A percentile compares a stretch with the other conserved stretches of the same genome.
Conservation (phyloP, 2,113 vertebrate genomes). For the Heloderma charlesbogerti region DNA sequence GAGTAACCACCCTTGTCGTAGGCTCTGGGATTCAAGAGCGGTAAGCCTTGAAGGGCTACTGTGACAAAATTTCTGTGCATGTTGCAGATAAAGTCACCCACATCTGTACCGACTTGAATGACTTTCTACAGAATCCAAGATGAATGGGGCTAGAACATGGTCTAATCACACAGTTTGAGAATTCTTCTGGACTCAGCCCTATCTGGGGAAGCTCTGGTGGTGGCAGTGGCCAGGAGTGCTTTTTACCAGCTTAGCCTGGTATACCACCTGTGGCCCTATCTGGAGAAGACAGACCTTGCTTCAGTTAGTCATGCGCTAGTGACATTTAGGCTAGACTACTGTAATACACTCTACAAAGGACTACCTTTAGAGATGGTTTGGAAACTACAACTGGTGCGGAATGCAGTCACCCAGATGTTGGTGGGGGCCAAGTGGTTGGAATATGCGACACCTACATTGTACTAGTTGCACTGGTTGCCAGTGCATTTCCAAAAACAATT, state of each 20-base stretch:
- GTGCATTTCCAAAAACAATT: not conserved
- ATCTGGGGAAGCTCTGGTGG: too few relatives aligned
- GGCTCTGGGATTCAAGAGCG: too few relatives aligned
- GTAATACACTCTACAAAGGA: not conserved
- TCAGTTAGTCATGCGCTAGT: too few relatives aligned
- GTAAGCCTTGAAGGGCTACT: not conserved
- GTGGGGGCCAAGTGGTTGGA: not conserved
- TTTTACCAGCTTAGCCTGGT: too few relatives aligned
- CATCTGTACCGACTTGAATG: not conserved
- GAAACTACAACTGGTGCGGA: not conserved
- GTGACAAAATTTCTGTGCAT: not conserved
- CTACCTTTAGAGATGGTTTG: too few relatives aligned
- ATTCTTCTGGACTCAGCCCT: too few relatives aligned
- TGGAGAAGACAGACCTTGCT: too few relatives aligned
- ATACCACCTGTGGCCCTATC: too few relatives aligned
- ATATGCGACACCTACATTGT: not conserved
- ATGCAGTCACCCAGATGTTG: not conserved
- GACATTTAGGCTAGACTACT: not conserved
- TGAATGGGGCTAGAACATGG: not conserved
- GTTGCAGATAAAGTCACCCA: not conserved
- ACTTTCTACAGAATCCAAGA: not conserved
- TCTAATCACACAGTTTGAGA: not conserved
- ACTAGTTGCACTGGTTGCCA: not conserved
- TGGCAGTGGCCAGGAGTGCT: too few relatives aligned
- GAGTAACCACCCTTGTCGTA: too few relatives aligned